Evolutionary conservation across 2,113 vertebrate genomes (phyloP).

Genomic region (Tupaia chinensis): DNA sequence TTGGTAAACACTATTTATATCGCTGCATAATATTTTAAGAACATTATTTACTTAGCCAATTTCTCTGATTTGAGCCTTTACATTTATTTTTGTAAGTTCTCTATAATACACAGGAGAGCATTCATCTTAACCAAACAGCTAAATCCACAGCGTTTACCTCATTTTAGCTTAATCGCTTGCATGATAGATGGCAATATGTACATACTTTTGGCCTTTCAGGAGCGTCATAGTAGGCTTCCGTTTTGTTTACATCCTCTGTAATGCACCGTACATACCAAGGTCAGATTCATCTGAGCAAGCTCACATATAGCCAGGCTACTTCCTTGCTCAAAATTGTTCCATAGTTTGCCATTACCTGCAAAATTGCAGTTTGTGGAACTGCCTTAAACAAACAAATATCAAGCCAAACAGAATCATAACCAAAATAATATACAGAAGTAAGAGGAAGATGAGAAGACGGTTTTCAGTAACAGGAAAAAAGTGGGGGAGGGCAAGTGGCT

Average conservation of each 20-base stretch:
- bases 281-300: not conserved
- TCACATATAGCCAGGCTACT: not conserved
- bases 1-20: not conserved
- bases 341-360: not conserved
- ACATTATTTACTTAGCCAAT: not conserved
- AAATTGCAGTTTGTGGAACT: not conserved
- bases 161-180: not conserved
- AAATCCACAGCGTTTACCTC: not conserved
- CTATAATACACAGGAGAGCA: not conserved
- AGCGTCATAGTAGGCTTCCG: not conserved
- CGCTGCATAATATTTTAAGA: not conserved
- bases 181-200: no score
- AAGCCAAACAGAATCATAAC: not conserved
- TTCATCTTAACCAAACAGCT: not conserved
- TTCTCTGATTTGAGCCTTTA: not conserved
- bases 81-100: not conserved
- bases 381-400: not conserved
- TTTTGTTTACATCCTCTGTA: not conserved
- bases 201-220: not conserved
- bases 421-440: not conserved
- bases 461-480: not conserved
- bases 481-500: not conserved
- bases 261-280: not conserved
- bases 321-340: not conserved
- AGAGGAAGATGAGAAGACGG: not conserved